Evolutionary conservation across 2,888 invertebrate species (phyloP).

Genomic region (Protophormia terraenovae): DNA sequence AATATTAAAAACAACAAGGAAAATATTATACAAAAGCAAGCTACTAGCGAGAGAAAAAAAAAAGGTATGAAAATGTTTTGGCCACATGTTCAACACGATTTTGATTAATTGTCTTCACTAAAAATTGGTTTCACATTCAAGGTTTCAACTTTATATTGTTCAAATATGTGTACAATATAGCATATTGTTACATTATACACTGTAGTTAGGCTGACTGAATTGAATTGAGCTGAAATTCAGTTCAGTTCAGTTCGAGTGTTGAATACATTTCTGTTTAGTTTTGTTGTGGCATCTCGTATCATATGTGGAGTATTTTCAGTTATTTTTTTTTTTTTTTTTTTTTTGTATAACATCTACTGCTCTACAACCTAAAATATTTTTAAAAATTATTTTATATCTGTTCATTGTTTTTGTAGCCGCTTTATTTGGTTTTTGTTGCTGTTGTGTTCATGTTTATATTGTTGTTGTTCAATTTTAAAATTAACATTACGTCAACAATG

Average conservation of each 20-base stretch:
- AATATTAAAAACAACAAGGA: background rate
- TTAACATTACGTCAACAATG: conserved; percentile 66
- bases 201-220: conserved; percentile 23
- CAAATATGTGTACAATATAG: conserved; percentile 47
- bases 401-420: conserved; percentile 28
- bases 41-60: background rate
- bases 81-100: conserved; percentile 66
- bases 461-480: conserved; percentile 65
- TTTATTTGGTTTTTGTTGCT: conserved; percentile 37
- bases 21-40: background rate
- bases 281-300: conserved; percentile 43
- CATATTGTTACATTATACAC: conserved; percentile 52
- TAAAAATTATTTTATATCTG: conserved; percentile 47
- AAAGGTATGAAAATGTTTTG: conserved; percentile 54
- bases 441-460: conserved; percentile 20
- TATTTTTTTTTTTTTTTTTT: background rate
- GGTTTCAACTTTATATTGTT: conserved; percentile 55
- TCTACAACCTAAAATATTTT: conserved; percentile 41
- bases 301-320: background rate
- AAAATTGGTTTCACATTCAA: conserved; percentile 65
- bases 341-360: background rate
- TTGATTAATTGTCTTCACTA: conserved; percentile 67
- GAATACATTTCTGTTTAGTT: conserved; percentile 2
- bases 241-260: background rate
- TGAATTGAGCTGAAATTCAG: conserved; percentile 12